A percentile compares a stretch with the other conserved stretches of the same genome.
phyloP scores from a whole-genome alignment of 2,113 vertebrate species.

The Felis chaus region DNA sequence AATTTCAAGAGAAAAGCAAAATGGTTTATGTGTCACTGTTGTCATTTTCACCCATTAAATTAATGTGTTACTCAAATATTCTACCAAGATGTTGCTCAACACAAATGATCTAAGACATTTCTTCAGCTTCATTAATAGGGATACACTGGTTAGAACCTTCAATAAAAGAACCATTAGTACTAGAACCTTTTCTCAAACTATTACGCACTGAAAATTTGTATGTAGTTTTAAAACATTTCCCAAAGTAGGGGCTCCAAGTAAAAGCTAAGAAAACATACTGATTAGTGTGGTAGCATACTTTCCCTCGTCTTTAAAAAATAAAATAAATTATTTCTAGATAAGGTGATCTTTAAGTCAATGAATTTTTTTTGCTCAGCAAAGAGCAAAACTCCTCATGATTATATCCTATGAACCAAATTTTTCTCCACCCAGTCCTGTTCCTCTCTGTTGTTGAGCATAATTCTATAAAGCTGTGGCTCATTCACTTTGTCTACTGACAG shows the following conservation, averaged over 20 bases:
- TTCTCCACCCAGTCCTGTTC: neutral
- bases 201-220: conserved; percentile 31
- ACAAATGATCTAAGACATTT: conserved; percentile 48
- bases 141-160: neutral
- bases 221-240: conserved; percentile 36
- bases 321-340: conserved; percentile 35
- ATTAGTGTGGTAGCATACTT: neutral
- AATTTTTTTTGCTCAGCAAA: conserved; percentile 11
- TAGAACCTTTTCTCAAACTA: neutral
- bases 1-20: conserved; percentile 48
- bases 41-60: conserved; percentile 1
- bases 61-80: conserved; percentile 39
- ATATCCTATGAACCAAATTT: conserved; percentile 11
- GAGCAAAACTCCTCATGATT: conserved; percentile 33
- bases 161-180: conserved; percentile 36
- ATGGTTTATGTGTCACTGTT: neutral
- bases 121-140: conserved; percentile 33
- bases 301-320: conserved; percentile 40
- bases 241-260: conserved; percentile 29
- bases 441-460: neutral
- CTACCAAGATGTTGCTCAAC: conserved; percentile 15
- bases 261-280: conserved; percentile 56
- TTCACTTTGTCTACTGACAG: neutral
- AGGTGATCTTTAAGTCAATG: conserved; percentile 44
- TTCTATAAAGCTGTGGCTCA: conserved; percentile 8